Evolutionary conservation across 2,113 vertebrate species (phyloP).

Genomic region (Shinisaurus crocodilurus): DNA sequence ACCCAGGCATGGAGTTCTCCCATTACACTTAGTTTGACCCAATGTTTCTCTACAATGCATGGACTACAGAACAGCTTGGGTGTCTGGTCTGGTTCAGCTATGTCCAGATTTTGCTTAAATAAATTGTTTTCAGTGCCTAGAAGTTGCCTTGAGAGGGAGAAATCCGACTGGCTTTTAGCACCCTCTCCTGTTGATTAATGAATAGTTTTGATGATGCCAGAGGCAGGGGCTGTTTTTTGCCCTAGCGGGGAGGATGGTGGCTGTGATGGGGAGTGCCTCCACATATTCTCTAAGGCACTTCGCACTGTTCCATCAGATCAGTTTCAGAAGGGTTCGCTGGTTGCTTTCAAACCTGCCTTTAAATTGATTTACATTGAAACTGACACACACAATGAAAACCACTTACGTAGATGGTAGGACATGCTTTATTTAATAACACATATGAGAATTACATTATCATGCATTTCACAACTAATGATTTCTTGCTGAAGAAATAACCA

Average conservation of each 20-base stretch:
- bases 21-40: neutral
- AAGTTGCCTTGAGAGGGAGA: neutral
- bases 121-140: neutral
- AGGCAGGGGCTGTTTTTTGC: neutral
- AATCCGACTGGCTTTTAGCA: neutral
- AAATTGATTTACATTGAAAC: conserved; percentile 21
- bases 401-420: conserved; percentile 8
- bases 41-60: neutral
- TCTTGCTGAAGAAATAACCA: conserved; percentile 11
- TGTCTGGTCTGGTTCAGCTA: neutral
- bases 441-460: conserved; percentile 19
- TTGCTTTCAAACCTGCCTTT: conserved; percentile 18
- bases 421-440: conserved; percentile 40
- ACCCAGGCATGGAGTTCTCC: no score
- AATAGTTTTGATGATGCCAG: neutral
- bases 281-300: neutral
- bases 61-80: no score
- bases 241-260: neutral
- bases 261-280: neutral
- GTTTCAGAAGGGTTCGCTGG: neutral
- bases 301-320: neutral
- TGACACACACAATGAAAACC: conserved; percentile 12
- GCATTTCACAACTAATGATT: conserved; percentile 29
- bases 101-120: neutral
- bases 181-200: neutral